Conservation (phyloP, 2,888 invertebrate genomes). For the Drosophila tanythrix region DNA sequence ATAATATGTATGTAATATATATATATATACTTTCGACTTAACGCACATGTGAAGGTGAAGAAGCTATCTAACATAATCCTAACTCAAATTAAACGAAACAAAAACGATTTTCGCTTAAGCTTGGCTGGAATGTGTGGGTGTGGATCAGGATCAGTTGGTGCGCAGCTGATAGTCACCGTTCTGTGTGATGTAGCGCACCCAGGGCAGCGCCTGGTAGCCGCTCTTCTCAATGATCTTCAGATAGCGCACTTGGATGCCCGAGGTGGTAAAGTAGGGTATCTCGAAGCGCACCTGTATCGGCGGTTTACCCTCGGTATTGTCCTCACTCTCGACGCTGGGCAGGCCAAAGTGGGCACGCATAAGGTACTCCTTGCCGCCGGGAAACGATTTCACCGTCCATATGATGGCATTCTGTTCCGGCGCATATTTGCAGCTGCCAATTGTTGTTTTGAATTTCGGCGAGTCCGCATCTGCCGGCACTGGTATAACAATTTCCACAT, state of each 20-base stretch:
- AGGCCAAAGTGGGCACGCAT: conserved; percentile 99
- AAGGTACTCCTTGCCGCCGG: conserved; percentile 98
- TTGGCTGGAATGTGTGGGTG: conserved; percentile 67
- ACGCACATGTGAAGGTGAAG: conserved; percentile 60
- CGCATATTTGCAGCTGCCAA: conserved; percentile 98
- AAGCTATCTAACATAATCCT: conserved; percentile 52
- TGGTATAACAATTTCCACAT: conserved; percentile 98
- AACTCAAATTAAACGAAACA: conserved; percentile 38
- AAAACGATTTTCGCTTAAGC: conserved; percentile 54
- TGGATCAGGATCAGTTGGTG: conserved; percentile 91
- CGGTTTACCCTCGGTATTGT: conserved; percentile 95
- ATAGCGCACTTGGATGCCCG: conserved; percentile 95
- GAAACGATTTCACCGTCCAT: conserved; percentile 99
- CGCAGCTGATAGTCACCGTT: conserved; percentile 99
- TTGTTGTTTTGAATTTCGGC: conserved; percentile 98
- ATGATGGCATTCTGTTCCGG: conserved; percentile 98
- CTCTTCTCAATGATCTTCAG: conserved; percentile 97
- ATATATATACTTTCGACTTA: conserved; percentile 63
- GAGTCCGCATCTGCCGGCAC: conserved; percentile 99
- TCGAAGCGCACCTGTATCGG: conserved; percentile 99
- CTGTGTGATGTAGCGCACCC: conserved; percentile 99
- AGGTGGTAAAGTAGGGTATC: conserved; percentile 99
- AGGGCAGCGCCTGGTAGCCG: conserved; percentile 98
- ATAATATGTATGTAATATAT: conserved; percentile 9
- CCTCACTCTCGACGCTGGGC: conserved; percentile 97